phyloP scores from a whole-genome alignment of 2,797 vertebrate genomes.

The Salarias fasciatus region DNA sequence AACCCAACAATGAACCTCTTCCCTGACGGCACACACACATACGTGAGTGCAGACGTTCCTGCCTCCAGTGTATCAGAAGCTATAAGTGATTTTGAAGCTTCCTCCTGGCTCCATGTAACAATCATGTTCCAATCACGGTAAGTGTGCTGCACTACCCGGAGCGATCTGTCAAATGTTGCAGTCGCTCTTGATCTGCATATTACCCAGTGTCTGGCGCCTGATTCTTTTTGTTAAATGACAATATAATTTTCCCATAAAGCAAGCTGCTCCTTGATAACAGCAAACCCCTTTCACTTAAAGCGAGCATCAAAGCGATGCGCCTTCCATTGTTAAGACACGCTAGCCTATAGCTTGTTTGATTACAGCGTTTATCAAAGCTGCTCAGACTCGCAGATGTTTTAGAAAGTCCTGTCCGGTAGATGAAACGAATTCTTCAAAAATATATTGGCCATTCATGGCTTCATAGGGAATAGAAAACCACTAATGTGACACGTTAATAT shows the following conservation, averaged over 20 bases:
- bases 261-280: slow-evolving; percentile 18
- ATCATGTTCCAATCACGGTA: slow-evolving; percentile 7
- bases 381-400: background rate
- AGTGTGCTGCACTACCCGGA: background rate
- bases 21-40: no score
- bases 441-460: slow-evolving; percentile 12
- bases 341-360: slow-evolving; percentile 31
- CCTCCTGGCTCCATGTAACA: slow-evolving; percentile 2
- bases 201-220: slow-evolving; percentile 12
- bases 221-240: slow-evolving; percentile 14
- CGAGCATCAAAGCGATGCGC: slow-evolving; percentile 46
- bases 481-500: slow-evolving; percentile 41
- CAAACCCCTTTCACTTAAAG: slow-evolving; percentile 18
- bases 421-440: slow-evolving; percentile 16
- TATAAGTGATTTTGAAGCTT: slow-evolving; percentile 10
- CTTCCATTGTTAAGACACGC: slow-evolving; percentile 6
- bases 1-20: no score
- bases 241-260: slow-evolving; percentile 32
- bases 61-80: slow-evolving; percentile 12
- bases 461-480: slow-evolving; percentile 4
- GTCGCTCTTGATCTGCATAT: slow-evolving; percentile 33
- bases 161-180: background rate
- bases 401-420: slow-evolving; percentile 21
- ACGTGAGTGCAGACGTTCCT: background rate
- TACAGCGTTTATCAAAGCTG: slow-evolving; percentile 46